Evolutionary conservation across 2,888 invertebrate genomes (phyloP), one percentile per base, ranked within the genome.

Genomic region (Caenorhabditis japonica): DNA sequence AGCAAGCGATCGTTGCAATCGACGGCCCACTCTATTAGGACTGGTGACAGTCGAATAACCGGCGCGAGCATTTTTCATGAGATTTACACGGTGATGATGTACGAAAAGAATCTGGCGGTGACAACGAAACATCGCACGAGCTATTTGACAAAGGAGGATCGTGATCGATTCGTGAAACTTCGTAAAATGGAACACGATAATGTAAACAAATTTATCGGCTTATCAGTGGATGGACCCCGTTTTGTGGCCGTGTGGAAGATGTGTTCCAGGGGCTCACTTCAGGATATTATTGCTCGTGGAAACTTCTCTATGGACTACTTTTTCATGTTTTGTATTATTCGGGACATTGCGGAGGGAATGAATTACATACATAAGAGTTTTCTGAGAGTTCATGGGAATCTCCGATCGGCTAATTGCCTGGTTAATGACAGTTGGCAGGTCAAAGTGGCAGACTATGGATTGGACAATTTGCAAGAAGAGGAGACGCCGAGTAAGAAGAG

Each of bases 351-450:
- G 3, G 58, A 74, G 62, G 84, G 82, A 5, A 68, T 83, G 41
- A 8, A 53, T n/a, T 79, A 70, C 34, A 69, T 84, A 7, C 79
- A 80, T 56, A 47, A 68, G 38, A 70, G 74, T 21, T 79, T 82
- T 38, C 55, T 83, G 3, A 59, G 61, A 4, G 41, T 61, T 13
- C 84, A 84, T 46, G 84, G 83, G 8, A 62, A 73, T 10, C 71
- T 84, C 4, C 70, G 73, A 12, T 82, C 66, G 0, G 62, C 56
- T 17, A 74, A 77, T 19, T 84, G 84, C 58, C 51, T 84, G 21
- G 79, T 84, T 1, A 81, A 84, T 39, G 84, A 84, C 36, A 68
- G 82, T 38, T 84, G 84, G 84, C 81, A 80, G 52, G 62, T 74
- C 27, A 74, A 74, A 41, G 39, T 73, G 4, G 58, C 66, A 0